Percentiles rank a stretch among this genome's conserved stretches.
Evolutionary conservation across 2,797 vertebrate species (phyloP).

Genomic region (Catamblyrhynchus diadema): DNA sequence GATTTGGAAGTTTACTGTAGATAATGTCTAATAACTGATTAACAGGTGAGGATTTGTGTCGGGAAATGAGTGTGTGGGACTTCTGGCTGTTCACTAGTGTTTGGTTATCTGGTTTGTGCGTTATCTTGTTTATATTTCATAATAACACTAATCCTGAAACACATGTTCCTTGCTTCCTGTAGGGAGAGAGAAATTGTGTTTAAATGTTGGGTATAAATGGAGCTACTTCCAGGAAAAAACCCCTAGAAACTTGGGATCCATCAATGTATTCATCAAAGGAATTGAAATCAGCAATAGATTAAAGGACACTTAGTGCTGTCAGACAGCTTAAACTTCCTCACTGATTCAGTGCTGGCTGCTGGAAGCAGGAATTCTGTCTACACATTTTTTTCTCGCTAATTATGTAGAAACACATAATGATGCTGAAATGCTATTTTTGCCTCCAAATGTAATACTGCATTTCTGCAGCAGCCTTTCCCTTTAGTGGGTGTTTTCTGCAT

Average conservation of each 20-base stretch:
- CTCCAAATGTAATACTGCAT: neutral
- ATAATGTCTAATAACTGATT: neutral
- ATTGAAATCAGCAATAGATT: neutral
- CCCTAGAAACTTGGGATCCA: neutral
- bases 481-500: neutral
- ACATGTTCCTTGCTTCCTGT: neutral
- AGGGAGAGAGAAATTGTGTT: neutral
- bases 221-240: neutral
- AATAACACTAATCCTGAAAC: neutral
- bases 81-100: neutral
- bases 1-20: neutral
- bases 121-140: neutral
- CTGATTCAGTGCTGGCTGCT: neutral
- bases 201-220: neutral
- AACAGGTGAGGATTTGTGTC: neutral
- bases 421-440: neutral
- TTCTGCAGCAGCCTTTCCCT: neutral
- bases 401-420: neutral
- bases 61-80: neutral
- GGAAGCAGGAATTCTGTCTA: neutral
- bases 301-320: neutral
- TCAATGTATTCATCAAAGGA: neutral
- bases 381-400: neutral
- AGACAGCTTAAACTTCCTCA: neutral
- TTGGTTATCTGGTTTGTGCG: neutral